Evolutionary conservation across 2,888 invertebrate species (phyloP).

Genomic region (Arrhopalites spinosus): DNA sequence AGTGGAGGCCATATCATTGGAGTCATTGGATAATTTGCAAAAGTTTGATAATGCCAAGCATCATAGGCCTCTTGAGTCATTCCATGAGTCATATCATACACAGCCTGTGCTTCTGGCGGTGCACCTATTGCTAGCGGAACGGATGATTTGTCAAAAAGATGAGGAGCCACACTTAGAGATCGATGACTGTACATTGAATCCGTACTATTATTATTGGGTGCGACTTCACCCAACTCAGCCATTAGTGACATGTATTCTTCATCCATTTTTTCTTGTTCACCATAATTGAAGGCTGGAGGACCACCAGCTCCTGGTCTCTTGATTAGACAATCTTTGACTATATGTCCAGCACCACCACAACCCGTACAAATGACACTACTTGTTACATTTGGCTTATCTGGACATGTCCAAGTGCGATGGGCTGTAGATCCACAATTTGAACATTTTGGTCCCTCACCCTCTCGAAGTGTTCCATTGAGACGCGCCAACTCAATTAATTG

Average conservation of each 20-base stretch:
- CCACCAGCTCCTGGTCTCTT: constrained; percentile 52
- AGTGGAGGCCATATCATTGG: background rate
- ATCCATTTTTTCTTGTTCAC: constrained; percentile 85
- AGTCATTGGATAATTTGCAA: background rate
- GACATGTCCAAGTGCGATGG: constrained; percentile 94
- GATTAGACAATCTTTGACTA: constrained; percentile 68
- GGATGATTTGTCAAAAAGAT: constrained; percentile 62
- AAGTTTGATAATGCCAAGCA: background rate
- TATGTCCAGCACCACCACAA: constrained; percentile 98
- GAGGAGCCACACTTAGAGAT: background rate
- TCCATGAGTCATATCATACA: no score
- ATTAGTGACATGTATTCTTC: constrained; percentile 99
- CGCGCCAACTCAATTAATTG: constrained; percentile 96
- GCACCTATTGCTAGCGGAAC: constrained; percentile 71
- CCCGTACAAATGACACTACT: constrained; percentile 94
- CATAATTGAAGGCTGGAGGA: constrained; percentile 50
- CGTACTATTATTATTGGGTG: constrained; percentile 64
- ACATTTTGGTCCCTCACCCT: constrained; percentile 85
- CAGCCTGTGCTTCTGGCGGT: no score
- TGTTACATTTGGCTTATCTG: constrained; percentile 95
- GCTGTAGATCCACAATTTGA: constrained; percentile 92
- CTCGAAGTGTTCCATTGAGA: constrained; percentile 96
- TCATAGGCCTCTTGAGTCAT: no score
- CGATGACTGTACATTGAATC: constrained; percentile 20
- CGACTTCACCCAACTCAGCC: constrained; percentile 97